phyloP scores from a whole-genome alignment of 2,797 vertebrate species.

The Percopsis omiscomaycus region DNA sequence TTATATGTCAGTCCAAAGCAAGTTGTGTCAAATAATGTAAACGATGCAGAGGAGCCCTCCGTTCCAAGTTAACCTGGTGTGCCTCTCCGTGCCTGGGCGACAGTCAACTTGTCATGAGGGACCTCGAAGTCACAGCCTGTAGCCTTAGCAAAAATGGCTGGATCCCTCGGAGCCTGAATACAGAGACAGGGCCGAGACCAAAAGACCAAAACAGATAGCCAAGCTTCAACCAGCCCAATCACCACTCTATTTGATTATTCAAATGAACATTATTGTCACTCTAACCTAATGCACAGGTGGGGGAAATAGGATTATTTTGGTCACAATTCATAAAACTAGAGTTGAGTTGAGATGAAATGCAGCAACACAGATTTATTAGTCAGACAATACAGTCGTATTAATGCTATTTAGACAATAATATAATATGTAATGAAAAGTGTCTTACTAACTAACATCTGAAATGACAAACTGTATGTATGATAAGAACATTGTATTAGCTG shows the following conservation, averaged over 20 bases:
- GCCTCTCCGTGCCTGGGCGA: conserved; percentile 90
- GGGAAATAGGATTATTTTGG: too few relatives aligned
- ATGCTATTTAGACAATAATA: too few relatives aligned
- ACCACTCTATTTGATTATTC: not conserved
- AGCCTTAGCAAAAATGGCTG: conserved; percentile 87
- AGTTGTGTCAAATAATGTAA: not conserved
- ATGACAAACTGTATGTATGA: too few relatives aligned
- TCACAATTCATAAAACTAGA: too few relatives aligned
- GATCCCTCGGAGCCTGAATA: conserved; percentile 83
- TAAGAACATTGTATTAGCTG: conserved; percentile 54
- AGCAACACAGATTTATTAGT: too few relatives aligned
- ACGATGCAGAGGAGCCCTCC: not conserved
- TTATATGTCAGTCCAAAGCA: too few relatives aligned
- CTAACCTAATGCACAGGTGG: too few relatives aligned
- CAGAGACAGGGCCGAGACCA: conserved; percentile 12
- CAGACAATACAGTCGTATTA: too few relatives aligned
- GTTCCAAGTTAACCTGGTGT: conserved; percentile 83
- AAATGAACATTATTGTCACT: not conserved
- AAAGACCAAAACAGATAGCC: conserved; percentile 1
- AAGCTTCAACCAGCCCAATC: not conserved
- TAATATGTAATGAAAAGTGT: too few relatives aligned
- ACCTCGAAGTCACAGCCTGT: conserved; percentile 81
- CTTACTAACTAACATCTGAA: too few relatives aligned
- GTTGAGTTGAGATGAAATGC: too few relatives aligned
- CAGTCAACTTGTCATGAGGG: conserved; percentile 87